These are phyloP conservation scores for Pseudomyrmex gracilis DNA, from an alignment of 1,140 invertebrate species.

Conservation along the genomic window DNA sequence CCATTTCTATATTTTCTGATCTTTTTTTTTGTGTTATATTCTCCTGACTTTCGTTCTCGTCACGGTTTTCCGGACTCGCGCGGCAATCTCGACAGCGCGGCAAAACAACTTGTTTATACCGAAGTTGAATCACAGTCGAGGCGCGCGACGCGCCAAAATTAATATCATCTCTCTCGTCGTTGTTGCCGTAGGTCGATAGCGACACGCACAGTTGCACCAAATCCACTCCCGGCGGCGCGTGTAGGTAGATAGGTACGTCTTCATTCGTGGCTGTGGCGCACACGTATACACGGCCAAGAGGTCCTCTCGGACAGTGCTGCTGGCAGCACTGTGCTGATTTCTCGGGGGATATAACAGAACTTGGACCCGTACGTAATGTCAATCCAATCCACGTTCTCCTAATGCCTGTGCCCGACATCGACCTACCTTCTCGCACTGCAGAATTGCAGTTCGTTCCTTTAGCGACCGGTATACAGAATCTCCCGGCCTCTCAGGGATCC, in stretches of 20 bases:
- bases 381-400: constrained; percentile 62
- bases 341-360: constrained; percentile 66
- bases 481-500: background rate
- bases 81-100: background rate
- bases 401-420: constrained; percentile 55
- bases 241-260: background rate
- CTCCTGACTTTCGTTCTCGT: background rate
- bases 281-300: constrained; percentile 14
- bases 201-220: background rate
- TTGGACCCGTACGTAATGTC: constrained; percentile 64
- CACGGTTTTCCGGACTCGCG: background rate
- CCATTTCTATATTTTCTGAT: background rate
- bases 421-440: constrained; percentile 12
- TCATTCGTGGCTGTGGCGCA: background rate
- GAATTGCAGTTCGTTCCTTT: constrained; percentile 42
- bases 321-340: constrained; percentile 64
- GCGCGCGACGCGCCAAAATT: background rate
- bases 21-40: background rate
- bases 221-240: background rate
- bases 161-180: background rate
- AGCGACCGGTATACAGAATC: constrained; percentile 23
- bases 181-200: background rate
- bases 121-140: background rate
- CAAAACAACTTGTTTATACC: background rate
- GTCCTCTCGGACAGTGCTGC: constrained; percentile 23